Evolutionary conservation across 2,113 vertebrate species (phyloP).

Genomic region (Neolamprologus ventralis): DNA sequence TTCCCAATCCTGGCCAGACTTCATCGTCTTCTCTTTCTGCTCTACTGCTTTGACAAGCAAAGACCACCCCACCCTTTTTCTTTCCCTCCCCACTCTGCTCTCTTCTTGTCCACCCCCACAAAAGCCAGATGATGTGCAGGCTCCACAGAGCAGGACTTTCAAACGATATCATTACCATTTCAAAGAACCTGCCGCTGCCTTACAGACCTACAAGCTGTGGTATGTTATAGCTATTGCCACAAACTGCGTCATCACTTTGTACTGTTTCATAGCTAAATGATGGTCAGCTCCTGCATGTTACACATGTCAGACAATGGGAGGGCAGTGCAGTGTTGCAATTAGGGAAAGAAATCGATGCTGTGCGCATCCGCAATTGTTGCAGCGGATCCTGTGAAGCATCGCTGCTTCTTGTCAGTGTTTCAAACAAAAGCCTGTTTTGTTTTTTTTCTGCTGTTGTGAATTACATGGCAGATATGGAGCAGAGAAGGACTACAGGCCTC

Average conservation of each 20-base stretch:
- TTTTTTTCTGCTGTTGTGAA: not conserved
- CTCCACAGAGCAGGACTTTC: constrained; percentile 48
- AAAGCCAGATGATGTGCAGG: constrained; percentile 48
- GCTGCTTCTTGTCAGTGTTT: not conserved
- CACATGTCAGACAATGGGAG: not conserved
- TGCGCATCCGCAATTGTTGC: not conserved
- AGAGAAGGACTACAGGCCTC: not conserved
- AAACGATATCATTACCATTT: constrained; percentile 62
- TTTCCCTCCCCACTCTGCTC: not conserved
- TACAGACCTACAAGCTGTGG: constrained; percentile 12
- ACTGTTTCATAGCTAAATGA: not conserved
- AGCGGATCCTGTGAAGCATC: constrained; percentile 2
- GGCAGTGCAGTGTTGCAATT: constrained; percentile 5
- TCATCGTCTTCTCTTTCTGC: constrained; percentile 19
- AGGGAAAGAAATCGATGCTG: not conserved
- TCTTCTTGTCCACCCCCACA: constrained; percentile 33
- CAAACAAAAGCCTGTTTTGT: not conserved
- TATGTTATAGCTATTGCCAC: constrained; percentile 1
- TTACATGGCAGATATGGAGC: constrained; percentile 10
- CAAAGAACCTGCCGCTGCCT: constrained; percentile 42
- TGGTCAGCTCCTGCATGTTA: not conserved
- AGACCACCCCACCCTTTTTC: not conserved
- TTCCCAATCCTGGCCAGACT: not conserved
- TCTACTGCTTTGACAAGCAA: constrained; percentile 49
- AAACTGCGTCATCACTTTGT: not conserved